Evolutionary conservation across 2,113 vertebrate species (phyloP), one percentile per base, ranked within the genome.

Genomic region (Perca flavescens): DNA sequence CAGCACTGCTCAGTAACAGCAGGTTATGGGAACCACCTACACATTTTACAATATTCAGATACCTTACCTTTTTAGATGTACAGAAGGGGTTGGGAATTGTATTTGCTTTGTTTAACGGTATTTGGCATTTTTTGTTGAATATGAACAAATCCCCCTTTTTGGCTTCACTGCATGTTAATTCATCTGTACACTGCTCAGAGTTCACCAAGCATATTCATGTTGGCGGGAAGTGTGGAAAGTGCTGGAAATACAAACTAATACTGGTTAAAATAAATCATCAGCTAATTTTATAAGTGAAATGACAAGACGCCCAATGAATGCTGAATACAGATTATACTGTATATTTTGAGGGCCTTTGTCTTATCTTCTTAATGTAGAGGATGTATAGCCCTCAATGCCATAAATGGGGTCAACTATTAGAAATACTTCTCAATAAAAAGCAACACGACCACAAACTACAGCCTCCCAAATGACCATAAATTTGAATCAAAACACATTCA

Each of bases 171-270:
- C 14, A 3, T 52, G 53, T 19, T 2, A n/a, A 47, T 74, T 79
- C 47, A 67, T 62, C 57, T 60, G n/a, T 47, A 53, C 21, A 50
- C 60, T 7, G 21, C 54, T 62, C n/a, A 9, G 19, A 56, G 56
- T 43, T 65, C 34, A 50, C 19, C 0, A 4, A 6, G 19, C 58
- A 11, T 53, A 6, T 53, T 58, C 66, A 46, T 22, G 50, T 69
- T 12, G 31, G 43, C 8, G 14, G 19, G 56, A 74, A 31, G 58
- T 61, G n/a, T 65, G 43, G 22, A 80, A 80, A 47, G 49, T 36
- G 17, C 22, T 70, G 17, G 8, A 68, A 84, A 74, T 21, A 22
- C 22, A 53, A 6, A 9, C 58, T 40, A n/a, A n/a, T n/a, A 74
- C 73, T 74, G 28, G 8, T 65, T 31, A 11, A 60, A 50, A 56